Base-by-base conservation (phyloP, 2,888 invertebrate genomes). In the Camptogramma bilineatum region DNA sequence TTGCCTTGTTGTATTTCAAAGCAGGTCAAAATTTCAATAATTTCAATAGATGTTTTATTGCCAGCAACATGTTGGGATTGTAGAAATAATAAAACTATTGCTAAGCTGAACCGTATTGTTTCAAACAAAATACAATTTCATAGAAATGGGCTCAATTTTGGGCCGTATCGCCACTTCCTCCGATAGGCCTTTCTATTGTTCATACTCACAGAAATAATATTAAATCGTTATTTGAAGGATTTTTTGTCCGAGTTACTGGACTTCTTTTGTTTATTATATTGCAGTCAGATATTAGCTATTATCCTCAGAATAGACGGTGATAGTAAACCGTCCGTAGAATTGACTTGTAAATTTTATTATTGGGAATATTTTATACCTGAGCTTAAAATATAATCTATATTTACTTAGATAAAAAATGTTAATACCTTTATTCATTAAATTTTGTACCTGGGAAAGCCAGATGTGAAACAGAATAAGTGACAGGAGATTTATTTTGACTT, bases 91-190 rank as follows among this genome's bases (percentile, higher is more conserved):
- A 83, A 83, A 80, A 77, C 75, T 77, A 71, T 81, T 75, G 75
- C 76, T 73, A 72, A 73, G 72, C 69, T 66, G 16, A 74, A 68
- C 70, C 48, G 79, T 63, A 85, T 90, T 90, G 90, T 91, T 88
- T 90, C 86, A 88, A 63, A 66, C 59, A 64, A 44, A 65, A 62
- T 59, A 55, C 62, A 52, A 79, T 83, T 89, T 90, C 90, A 70
- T 68, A 79, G 90, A 90, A 90, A 78, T 70, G 64, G 76, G 70
- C 67, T 79, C 83, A 84, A 87, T 89, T 86, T 83, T 77, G 76
- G 75, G 59, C 81, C 78, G 81, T 90, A 90, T 90, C 90, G 90
- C 85, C 84, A 90, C 85, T 90, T 91, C 92, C 91, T 88, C 78
- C 75, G 90, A 91, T 91, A 88, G 78, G 88, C 79, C 72, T 69